A percentile compares a stretch with the other conserved stretches of the same genome.
Evolutionary conservation across 2,113 vertebrate species (phyloP).

Genomic region (Boleophthalmus pectinirostris): DNA sequence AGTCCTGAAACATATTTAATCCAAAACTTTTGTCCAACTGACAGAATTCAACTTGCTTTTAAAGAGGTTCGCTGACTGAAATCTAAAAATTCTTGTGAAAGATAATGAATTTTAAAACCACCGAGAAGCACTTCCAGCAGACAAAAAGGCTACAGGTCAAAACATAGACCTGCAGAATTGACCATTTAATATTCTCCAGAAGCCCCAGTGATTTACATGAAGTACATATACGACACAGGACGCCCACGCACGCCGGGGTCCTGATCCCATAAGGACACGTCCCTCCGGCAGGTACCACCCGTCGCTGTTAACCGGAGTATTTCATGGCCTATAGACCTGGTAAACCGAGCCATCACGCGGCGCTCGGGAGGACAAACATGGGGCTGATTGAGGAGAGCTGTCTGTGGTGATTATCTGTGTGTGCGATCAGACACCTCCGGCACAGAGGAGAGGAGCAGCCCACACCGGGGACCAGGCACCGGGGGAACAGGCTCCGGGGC

Average conservation of each 20-base stretch:
- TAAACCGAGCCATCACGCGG: conserved; percentile 63
- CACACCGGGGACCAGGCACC: conserved; percentile 34
- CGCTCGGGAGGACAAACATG: conserved; percentile 58
- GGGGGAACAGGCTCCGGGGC: conserved; percentile 47
- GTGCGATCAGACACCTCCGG: conserved; percentile 79
- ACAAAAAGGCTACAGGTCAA: too few species aligned
- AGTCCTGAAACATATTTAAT: too few species aligned
- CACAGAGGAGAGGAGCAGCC: conserved; percentile 25
- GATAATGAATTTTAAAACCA: too few species aligned
- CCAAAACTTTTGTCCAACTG: too few species aligned
- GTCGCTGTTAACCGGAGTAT: conserved; percentile 54
- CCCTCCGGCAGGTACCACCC: conserved; percentile 21
- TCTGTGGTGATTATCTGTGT: conserved; percentile 69
- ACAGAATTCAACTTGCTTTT: too few species aligned
- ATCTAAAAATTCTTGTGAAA: too few species aligned
- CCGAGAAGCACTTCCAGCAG: too few species aligned
- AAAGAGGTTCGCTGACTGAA: too few species aligned
- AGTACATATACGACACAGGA: not conserved
- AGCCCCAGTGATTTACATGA: not conserved
- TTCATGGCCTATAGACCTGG: conserved; percentile 61
- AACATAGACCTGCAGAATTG: too few species aligned
- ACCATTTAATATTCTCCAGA: not conserved
- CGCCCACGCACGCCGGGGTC: not conserved
- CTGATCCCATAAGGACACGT: conserved; percentile 9
- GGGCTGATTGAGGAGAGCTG: conserved; percentile 59